These are phyloP conservation scores for Drosophila melanica DNA, from an alignment of 1,140 invertebrate species.

Conservation along the genomic window DNA sequence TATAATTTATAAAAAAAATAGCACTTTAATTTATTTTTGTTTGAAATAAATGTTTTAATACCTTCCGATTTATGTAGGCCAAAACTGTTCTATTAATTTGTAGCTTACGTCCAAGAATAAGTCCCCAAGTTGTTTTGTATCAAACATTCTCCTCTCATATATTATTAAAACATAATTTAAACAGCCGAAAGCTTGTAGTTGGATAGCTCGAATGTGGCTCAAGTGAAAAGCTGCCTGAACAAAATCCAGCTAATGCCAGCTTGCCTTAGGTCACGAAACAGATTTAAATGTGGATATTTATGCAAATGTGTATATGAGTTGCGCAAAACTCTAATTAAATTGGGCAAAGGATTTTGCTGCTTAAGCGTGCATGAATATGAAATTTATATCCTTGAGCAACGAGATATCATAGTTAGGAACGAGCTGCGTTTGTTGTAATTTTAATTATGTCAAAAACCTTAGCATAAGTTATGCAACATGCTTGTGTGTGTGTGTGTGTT, in stretches of 20 bases:
- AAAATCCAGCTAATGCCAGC: slow-evolving; percentile 8
- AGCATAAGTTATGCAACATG: slow-evolving; percentile 29
- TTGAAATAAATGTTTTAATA: background rate
- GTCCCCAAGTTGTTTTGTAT: background rate
- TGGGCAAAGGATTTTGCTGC: slow-evolving; percentile 39
- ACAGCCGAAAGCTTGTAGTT: slow-evolving; percentile 17
- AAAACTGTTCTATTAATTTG: too few relatives aligned
- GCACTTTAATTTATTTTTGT: too few relatives aligned
- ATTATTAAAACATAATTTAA: slow-evolving; percentile 32
- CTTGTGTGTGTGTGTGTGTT: slow-evolving; percentile 1
- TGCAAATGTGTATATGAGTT: background rate
- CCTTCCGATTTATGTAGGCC: too few relatives aligned
- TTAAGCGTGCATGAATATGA: slow-evolving; percentile 31
- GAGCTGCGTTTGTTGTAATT: slow-evolving; percentile 23
- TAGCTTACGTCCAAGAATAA: background rate
- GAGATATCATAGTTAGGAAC: slow-evolving; percentile 5
- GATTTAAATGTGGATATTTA: background rate
- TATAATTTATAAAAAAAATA: too few relatives aligned
- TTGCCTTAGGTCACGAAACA: slow-evolving; percentile 12
- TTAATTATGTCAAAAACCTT: slow-evolving; percentile 41
- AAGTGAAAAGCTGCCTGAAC: slow-evolving; percentile 6
- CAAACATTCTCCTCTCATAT: slow-evolving; percentile 15
- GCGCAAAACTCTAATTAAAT: slow-evolving; percentile 27
- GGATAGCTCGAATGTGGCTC: slow-evolving; percentile 6
- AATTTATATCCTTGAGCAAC: slow-evolving; percentile 38